Evolutionary conservation across 2,113 vertebrate genomes (phyloP).

Genomic region (Pithys albifrons): DNA sequence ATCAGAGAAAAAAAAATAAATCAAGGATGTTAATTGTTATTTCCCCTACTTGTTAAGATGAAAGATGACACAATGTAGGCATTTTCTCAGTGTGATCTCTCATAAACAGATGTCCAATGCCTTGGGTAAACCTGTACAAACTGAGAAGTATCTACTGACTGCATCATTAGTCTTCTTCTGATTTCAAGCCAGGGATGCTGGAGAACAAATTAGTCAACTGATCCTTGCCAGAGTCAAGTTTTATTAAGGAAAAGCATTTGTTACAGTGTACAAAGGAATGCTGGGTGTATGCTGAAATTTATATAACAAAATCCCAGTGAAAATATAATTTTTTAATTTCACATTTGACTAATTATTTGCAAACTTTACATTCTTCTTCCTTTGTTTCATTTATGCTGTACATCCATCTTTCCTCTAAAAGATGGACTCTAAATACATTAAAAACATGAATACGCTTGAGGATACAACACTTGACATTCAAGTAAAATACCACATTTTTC

Average conservation of each 20-base stretch:
- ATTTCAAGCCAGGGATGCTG: conserved; percentile 57
- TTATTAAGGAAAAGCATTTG: conserved; percentile 43
- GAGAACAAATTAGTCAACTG: conserved; percentile 64
- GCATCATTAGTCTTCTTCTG: conserved; percentile 58
- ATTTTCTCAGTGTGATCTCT: conserved; percentile 50
- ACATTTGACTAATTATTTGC: conserved; percentile 2
- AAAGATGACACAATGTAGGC: conserved; percentile 51
- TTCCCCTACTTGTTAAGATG: conserved; percentile 62
- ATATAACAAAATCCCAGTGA: background rate
- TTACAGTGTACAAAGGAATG: background rate
- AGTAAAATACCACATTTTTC: conserved; percentile 9
- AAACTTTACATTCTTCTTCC: background rate
- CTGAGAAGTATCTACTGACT: conserved; percentile 49
- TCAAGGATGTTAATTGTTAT: conserved; percentile 51
- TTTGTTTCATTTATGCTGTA: background rate
- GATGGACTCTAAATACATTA: background rate
- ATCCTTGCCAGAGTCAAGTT: conserved; percentile 36
- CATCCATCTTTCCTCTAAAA: background rate
- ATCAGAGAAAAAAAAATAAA: conserved; percentile 22
- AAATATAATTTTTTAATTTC: background rate
- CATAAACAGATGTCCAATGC: conserved; percentile 66
- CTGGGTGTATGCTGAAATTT: background rate
- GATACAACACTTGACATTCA: conserved; percentile 3
- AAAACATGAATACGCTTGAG: background rate
- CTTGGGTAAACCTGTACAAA: conserved; percentile 65